A percentile compares a stretch with the other conserved stretches of the same genome.
Evolutionary conservation across 2,888 invertebrate species (phyloP).

Genomic region (Synergus japonicus): DNA sequence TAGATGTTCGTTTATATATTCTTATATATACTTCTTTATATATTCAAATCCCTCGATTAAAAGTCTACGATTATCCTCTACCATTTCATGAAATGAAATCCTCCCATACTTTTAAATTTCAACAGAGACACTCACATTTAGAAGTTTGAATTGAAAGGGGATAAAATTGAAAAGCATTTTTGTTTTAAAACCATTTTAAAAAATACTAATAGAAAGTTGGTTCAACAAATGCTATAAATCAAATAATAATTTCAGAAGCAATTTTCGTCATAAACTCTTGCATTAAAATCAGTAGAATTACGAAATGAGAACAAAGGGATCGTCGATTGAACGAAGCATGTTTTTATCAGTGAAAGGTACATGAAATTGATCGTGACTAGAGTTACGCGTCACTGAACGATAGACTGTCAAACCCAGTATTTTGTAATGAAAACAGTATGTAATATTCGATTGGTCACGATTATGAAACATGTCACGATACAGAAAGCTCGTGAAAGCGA

Average conservation of each 20-base stretch:
- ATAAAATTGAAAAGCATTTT: too few relatives aligned
- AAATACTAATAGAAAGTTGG: too few relatives aligned
- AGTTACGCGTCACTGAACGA: neutral
- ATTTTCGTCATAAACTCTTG: neutral
- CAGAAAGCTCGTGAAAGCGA: conserved; percentile 2
- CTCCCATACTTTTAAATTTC: neutral
- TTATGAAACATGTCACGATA: neutral
- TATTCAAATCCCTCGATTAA: conserved; percentile 25
- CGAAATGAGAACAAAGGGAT: neutral
- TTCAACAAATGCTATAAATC: neutral
- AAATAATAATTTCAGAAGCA: conserved; percentile 8
- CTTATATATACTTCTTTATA: conserved; percentile 33
- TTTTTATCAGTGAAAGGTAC: conserved; percentile 14
- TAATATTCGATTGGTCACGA: conserved; percentile 4
- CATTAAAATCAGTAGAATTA: neutral
- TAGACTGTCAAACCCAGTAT: conserved; percentile 1
- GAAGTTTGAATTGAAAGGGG: too few relatives aligned
- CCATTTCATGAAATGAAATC: conserved; percentile 15
- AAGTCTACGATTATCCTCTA: conserved; percentile 14
- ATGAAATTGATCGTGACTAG: neutral
- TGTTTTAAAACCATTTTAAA: too few relatives aligned
- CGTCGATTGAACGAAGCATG: neutral
- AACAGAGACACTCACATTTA: neutral
- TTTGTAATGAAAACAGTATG: conserved; percentile 7
- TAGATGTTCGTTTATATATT: too few relatives aligned